Percentiles rank a stretch among this genome's conserved stretches.
Conservation (phyloP, 2,888 invertebrate species). For the Iselma pallidipennis region DNA sequence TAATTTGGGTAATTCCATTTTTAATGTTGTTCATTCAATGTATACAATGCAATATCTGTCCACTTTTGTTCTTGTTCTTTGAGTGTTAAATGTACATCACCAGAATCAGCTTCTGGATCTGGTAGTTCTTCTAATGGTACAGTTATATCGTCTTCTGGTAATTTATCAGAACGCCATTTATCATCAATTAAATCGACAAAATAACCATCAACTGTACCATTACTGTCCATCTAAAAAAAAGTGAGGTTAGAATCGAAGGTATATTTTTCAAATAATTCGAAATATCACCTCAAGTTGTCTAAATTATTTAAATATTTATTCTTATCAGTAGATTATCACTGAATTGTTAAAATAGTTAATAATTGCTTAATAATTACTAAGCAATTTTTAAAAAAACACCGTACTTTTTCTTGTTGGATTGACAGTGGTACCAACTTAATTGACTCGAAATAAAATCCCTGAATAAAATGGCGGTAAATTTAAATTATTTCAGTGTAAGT, state of each 20-base stretch:
- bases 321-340: background rate
- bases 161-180: slow-evolving; percentile 82
- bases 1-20: slow-evolving; percentile 75
- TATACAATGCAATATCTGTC: slow-evolving; percentile 61
- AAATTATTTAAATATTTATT: background rate
- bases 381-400: too few species aligned
- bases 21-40: slow-evolving; percentile 61
- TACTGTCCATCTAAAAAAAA: slow-evolving; percentile 62
- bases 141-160: slow-evolving; percentile 81
- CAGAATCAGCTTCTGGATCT: slow-evolving; percentile 91
- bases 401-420: background rate
- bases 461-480: background rate
- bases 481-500: slow-evolving; percentile 24
- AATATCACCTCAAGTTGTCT: background rate
- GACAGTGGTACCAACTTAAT: background rate
- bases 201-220: slow-evolving; percentile 73
- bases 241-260: slow-evolving; percentile 9
- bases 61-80: slow-evolving; percentile 81
- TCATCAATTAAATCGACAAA: slow-evolving; percentile 82
- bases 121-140: slow-evolving; percentile 88
- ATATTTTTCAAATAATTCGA: background rate
- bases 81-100: slow-evolving; percentile 86
- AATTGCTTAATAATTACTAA: slow-evolving; percentile 6
- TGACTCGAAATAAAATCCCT: background rate
- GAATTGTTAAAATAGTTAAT: background rate